Conservation (phyloP, 2,797 vertebrate genomes). For the Anolis apletophallus region DNA sequence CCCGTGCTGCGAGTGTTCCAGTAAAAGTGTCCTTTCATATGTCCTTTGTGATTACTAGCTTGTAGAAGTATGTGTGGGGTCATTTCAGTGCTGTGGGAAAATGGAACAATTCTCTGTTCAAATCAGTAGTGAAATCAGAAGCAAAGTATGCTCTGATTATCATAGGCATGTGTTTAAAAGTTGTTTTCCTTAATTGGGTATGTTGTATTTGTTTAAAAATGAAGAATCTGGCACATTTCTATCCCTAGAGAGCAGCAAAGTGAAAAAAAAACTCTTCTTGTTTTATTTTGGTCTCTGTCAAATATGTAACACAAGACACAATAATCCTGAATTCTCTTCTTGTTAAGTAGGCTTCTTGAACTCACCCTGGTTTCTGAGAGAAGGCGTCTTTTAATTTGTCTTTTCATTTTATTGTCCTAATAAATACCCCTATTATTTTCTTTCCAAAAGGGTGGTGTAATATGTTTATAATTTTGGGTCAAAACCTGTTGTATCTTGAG, state of each 20-base stretch:
- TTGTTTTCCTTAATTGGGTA: conserved; percentile 85
- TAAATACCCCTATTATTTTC: conserved; percentile 36
- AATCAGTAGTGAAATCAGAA: conserved; percentile 86
- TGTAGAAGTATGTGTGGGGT: conserved; percentile 87
- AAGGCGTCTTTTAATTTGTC: conserved; percentile 60
- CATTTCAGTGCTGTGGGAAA: conserved; percentile 86
- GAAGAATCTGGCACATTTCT: conserved; percentile 85
- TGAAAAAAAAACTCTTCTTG: conserved; percentile 59
- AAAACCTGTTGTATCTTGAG: conserved; percentile 2
- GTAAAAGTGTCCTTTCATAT: conserved; percentile 84
- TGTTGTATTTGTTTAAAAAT: conserved; percentile 86
- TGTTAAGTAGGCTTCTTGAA: conserved; percentile 65
- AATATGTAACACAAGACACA: conserved; percentile 81
- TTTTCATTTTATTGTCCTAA: conserved; percentile 51
- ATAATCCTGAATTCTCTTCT: conserved; percentile 70
- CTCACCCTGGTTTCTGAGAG: conserved; percentile 61
- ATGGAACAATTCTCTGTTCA: conserved; percentile 78
- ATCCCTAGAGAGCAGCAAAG: conserved; percentile 83
- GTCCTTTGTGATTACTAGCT: conserved; percentile 83
- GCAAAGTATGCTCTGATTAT: conserved; percentile 84
- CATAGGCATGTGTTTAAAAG: conserved; percentile 84
- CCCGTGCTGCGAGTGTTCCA: conserved; percentile 81
- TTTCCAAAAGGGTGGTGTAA: not conserved
- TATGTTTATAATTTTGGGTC: not conserved
- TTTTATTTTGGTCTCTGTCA: conserved; percentile 83